Evolutionary conservation across 1,140 invertebrate genomes (phyloP).

Genomic region (Lepidostoma basale): DNA sequence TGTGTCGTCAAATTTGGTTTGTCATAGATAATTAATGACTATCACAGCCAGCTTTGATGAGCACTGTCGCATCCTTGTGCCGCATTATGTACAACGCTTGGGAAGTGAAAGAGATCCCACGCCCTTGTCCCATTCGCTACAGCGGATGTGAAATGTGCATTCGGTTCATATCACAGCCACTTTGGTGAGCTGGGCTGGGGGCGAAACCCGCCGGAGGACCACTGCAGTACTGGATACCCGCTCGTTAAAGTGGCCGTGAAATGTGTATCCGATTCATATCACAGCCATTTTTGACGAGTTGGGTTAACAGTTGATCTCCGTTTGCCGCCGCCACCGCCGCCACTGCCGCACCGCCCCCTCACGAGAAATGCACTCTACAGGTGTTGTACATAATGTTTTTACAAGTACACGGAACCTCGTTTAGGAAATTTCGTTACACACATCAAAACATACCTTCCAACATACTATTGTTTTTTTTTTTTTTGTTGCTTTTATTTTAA

Average conservation of each 20-base stretch:
- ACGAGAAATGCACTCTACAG: too few species aligned
- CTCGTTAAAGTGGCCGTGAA: conserved; percentile 84
- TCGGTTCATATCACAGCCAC: conserved; percentile 78
- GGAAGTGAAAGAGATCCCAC: conserved; percentile 6
- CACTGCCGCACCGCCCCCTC: too few species aligned
- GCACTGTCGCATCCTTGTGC: conserved; percentile 62
- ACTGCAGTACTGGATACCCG: conserved; percentile 51
- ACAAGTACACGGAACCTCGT: too few species aligned
- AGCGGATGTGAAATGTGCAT: conserved; percentile 73
- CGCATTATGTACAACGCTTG: not conserved
- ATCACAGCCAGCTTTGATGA: conserved; percentile 88
- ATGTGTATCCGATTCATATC: conserved; percentile 78
- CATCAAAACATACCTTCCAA: too few species aligned
- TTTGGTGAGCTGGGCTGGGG: conserved; percentile 72
- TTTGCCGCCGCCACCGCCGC: too few species aligned
- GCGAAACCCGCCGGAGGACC: not conserved
- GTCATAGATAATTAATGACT: conserved; percentile 71
- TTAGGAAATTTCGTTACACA: too few species aligned
- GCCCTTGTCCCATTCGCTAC: conserved; percentile 68
- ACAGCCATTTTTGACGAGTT: conserved; percentile 89
- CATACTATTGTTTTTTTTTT: too few species aligned
- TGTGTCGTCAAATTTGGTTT: conserved; percentile 74
- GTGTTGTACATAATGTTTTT: too few species aligned
- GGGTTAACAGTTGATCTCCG: conserved; percentile 59
- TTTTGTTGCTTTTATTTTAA: too few species aligned